phyloP scores from a whole-genome alignment of 2,797 vertebrate genomes.

The Hoplostethus atlanticus region DNA sequence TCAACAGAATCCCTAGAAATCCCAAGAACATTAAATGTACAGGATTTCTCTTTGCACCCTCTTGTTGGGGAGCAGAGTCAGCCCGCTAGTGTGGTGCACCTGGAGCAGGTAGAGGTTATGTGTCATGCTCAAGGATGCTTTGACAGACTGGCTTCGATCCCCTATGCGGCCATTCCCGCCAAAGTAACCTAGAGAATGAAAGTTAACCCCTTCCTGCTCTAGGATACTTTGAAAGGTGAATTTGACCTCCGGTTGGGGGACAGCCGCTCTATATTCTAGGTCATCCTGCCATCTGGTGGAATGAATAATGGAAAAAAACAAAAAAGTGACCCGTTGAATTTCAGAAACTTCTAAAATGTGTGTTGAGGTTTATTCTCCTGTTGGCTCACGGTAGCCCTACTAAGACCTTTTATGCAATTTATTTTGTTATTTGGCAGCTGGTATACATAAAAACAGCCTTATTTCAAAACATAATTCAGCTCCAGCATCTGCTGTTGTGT shows the following conservation, averaged over 20 bases:
- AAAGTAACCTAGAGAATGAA: constrained; percentile 58
- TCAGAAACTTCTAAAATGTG: constrained; percentile 1
- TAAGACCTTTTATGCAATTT: not conserved
- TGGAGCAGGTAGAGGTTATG: too few species aligned
- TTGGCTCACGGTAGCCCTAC: not conserved
- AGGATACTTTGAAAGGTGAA: constrained; percentile 1
- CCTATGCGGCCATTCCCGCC: constrained; percentile 40
- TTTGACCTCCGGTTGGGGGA: constrained; percentile 10
- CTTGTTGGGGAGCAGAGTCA: too few species aligned
- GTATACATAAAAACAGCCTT: constrained; percentile 3
- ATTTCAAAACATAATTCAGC: constrained; percentile 17
- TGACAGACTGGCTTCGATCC: constrained; percentile 42
- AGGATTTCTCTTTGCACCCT: not conserved
- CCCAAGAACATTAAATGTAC: not conserved
- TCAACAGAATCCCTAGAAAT: not conserved
- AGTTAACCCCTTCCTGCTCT: constrained; percentile 28
- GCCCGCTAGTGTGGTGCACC: too few species aligned
- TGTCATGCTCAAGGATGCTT: constrained; percentile 46
- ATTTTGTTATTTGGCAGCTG: constrained; percentile 21
- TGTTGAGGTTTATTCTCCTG: constrained; percentile 12
- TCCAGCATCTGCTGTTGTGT: constrained; percentile 21
- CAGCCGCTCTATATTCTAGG: constrained; percentile 19
- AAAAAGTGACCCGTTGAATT: constrained; percentile 26
- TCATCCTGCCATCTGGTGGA: constrained; percentile 12
- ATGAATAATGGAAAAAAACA: constrained; percentile 6